These are phyloP conservation scores for Exocentrus adspersus DNA, from an alignment of 2,888 invertebrate genomes.

Conservation along the genomic window DNA sequence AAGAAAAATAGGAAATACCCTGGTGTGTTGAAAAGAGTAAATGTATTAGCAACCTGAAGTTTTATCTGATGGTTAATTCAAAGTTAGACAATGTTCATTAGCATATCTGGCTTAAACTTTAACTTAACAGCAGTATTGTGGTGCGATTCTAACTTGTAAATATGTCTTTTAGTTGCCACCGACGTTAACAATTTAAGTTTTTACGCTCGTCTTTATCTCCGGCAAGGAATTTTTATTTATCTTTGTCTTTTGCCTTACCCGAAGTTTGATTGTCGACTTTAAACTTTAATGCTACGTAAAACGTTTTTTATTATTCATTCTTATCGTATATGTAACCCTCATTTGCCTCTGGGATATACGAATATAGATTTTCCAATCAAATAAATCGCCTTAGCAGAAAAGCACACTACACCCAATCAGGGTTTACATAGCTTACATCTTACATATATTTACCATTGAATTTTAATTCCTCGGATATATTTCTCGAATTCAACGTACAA, in stretches of 20 bases:
- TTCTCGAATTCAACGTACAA: too few relatives aligned
- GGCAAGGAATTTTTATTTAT: conserved; percentile 19
- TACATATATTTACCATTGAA: too few relatives aligned
- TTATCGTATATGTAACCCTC: conserved; percentile 16
- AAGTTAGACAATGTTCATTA: conserved; percentile 24
- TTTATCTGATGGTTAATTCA: conserved; percentile 21
- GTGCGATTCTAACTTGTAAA: conserved; percentile 22
- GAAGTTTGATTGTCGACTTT: conserved; percentile 21
- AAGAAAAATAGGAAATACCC: background rate
- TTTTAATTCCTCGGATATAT: too few relatives aligned
- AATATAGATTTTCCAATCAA: background rate
- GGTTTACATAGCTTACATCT: too few relatives aligned
- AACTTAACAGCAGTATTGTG: conserved; percentile 21
- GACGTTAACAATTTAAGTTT: conserved; percentile 24
- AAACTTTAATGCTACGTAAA: conserved; percentile 8
- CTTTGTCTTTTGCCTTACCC: conserved; percentile 14
- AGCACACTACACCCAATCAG: too few relatives aligned
- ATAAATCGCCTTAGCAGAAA: background rate
- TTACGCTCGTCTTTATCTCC: conserved; percentile 14
- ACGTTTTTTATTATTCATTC: conserved; percentile 20
- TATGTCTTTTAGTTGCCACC: conserved; percentile 24
- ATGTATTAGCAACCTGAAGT: conserved; percentile 17
- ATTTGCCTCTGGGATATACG: background rate
- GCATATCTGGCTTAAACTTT: conserved; percentile 23
- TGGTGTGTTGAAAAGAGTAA: conserved; percentile 7